Evolutionary conservation across 1,140 invertebrate genomes (phyloP).

Genomic region (Mesaphorura yosii): DNA sequence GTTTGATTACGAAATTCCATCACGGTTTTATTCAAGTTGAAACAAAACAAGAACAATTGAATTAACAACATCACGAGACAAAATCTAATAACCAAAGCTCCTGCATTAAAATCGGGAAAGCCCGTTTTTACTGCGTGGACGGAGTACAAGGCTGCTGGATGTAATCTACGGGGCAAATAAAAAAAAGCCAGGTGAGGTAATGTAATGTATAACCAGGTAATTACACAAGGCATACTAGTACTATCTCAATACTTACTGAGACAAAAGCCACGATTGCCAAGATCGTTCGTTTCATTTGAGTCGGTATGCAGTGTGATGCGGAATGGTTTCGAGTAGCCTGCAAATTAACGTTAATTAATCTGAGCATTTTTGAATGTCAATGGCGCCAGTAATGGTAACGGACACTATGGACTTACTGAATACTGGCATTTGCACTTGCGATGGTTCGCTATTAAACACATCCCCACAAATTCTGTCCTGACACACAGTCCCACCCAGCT

Average conservation of each 20-base stretch:
- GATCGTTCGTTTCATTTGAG: constrained; percentile 56
- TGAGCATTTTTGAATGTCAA: not conserved
- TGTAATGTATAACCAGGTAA: no score
- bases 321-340: constrained; percentile 65
- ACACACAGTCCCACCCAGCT: constrained; percentile 37
- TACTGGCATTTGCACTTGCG: constrained; percentile 45
- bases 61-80: no score
- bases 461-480: constrained; percentile 61
- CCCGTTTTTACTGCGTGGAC: no score
- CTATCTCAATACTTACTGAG: no score
- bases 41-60: no score
- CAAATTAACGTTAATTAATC: not conserved
- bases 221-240: no score
- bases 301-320: constrained; percentile 64
- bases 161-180: constrained; percentile 60
- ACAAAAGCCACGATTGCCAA: constrained; percentile 65
- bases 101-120: no score
- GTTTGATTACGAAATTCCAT: no score
- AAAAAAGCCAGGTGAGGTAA: not conserved
- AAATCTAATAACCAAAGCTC: no score
- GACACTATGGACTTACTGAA: constrained; percentile 45
- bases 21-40: no score
- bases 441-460: constrained; percentile 51
- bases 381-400: not conserved
- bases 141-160: constrained; percentile 69